phyloP scores from a whole-genome alignment of 2,888 invertebrate genomes.

The Anaspis maculata region DNA sequence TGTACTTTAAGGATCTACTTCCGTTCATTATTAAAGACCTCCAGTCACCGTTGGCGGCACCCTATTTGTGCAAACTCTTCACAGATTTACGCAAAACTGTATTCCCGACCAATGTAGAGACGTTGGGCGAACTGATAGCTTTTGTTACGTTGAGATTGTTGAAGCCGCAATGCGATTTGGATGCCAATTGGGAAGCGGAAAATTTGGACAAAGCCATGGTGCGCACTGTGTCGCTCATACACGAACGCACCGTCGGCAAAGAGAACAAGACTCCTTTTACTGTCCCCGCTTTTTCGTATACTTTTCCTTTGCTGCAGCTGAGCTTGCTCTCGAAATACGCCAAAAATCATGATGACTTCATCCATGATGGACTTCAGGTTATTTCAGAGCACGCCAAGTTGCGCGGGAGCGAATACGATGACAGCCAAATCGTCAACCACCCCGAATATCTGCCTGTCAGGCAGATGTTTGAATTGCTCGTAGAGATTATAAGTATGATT shows the following conservation, averaged over 20 bases:
- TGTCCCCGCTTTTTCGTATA: conserved; percentile 74
- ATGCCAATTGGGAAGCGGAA: conserved; percentile 69
- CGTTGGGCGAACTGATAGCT: conserved; percentile 55
- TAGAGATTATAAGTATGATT: conserved; percentile 70
- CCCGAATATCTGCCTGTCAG: conserved; percentile 73
- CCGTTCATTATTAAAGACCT: conserved; percentile 54
- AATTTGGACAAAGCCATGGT: conserved; percentile 52
- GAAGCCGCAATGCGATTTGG: conserved; percentile 74
- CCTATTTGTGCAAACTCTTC: conserved; percentile 54
- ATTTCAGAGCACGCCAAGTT: conserved; percentile 67
- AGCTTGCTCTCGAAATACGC: conserved; percentile 45
- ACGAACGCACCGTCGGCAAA: conserved; percentile 44
- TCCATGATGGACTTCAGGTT: conserved; percentile 55
- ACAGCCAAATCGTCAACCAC: conserved; percentile 51
- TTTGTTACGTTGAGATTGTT: conserved; percentile 65
- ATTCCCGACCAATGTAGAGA: conserved; percentile 36
- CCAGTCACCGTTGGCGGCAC: conserved; percentile 71
- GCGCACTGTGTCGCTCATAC: conserved; percentile 54
- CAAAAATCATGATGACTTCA: conserved; percentile 47
- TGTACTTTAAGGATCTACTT: conserved; percentile 50
- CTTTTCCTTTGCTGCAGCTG: conserved; percentile 67
- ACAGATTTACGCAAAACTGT: conserved; percentile 52
- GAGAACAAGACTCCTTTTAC: conserved; percentile 43
- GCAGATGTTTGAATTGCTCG: conserved; percentile 72
- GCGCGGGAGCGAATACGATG: conserved; percentile 39